Base-by-base conservation (phyloP, 2,888 invertebrate genomes). In the Diarsia brunnea region DNA sequence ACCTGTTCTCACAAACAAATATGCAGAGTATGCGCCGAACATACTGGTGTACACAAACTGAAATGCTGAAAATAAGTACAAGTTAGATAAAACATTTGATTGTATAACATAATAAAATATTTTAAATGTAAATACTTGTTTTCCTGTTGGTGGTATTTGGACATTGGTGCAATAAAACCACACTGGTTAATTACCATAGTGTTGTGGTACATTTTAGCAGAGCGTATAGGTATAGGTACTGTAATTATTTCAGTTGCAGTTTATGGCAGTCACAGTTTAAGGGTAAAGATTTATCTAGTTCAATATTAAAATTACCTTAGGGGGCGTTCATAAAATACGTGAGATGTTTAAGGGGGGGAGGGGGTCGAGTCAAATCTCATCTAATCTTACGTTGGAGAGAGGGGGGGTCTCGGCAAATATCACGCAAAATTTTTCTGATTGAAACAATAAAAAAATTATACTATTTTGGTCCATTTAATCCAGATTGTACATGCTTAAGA, bases 21-120 rank as follows among this genome's bases (percentile, higher is more conserved):
- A 99, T n/a, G 99, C 98, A 11, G 99, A 99, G 94, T 99, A 99
- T 67, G 98, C 98, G 77, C 99, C 99, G 96, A 99, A 99, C 68
- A 99, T 93, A 71, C 98, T 98, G 4, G 99, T 99, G 91, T 99
- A 99, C 0, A 97, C 96, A 92, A 99, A 98, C 93, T 99, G 99
- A 92, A 99, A 99, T 93, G 97, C 98, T 98, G 94, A 83, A 95
- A 94, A 75, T 69, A 87, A 78, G 16, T 11, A 73, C 10, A 69
- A 63, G 2, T 27, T 55, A 24, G 55, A 70, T 64, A 31, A 78
- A 43, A 43, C 14, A 10, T 27, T 68, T 68, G 43, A 24, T 27
- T 45, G 24, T 51, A 16, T 31, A 51, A 55, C n/a, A 43, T 43
- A 55, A 27, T 16, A 21, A n/a, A 0, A 4, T 38, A 38, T 38